Evolutionary conservation across 2,888 invertebrate genomes (phyloP), one percentile per base, ranked within the genome.

Genomic region (Oxytorus armatus): DNA sequence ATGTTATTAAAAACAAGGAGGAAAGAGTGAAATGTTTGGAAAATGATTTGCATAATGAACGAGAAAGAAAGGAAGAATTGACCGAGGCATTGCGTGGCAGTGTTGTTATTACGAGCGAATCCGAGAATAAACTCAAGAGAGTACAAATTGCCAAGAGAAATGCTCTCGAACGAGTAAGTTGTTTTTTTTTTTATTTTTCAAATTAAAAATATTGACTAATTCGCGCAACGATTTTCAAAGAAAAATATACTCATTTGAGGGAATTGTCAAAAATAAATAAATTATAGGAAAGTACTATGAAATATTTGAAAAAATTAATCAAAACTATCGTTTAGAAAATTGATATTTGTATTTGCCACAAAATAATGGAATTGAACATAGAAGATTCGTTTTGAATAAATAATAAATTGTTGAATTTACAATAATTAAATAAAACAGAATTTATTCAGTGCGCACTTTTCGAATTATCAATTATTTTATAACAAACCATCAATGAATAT

Each of bases 81-180:
- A 96, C 97, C 90, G 96, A 96, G 85, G 97, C 97, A 18, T 92
- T 98, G 79, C 94, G 96, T 79, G 96, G 97, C 91, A 97, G 96
- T 82, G 95, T 96, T 73, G 90, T 94, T 88, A 94, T 96, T 86
- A 94, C 95, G n/a, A 94, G 95, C 1, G 95, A 96, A 84, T 93
- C 95, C 82, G 95, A 96, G 90, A 82, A 77, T 8, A 88, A 85
- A 57, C 76, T 87, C 11, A 85, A 83, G 16, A 68, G 55, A 82
- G 95, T 95, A 88, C 95, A 95, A 89, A 92, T 93, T 86, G 93
- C 93, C 86, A 93, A 95, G 85, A 94, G 94, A 85, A 93, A 94
- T 88, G 94, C 95, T 81, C 92, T 95, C 86, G 94, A 94, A 86
- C 95, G 94, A 94, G 96, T 96, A 92, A 92, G 87, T 86, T 65